Evolutionary conservation across 2,888 invertebrate species (phyloP), one percentile per base, ranked within the genome.

Genomic region (Stenodera caucasica): DNA sequence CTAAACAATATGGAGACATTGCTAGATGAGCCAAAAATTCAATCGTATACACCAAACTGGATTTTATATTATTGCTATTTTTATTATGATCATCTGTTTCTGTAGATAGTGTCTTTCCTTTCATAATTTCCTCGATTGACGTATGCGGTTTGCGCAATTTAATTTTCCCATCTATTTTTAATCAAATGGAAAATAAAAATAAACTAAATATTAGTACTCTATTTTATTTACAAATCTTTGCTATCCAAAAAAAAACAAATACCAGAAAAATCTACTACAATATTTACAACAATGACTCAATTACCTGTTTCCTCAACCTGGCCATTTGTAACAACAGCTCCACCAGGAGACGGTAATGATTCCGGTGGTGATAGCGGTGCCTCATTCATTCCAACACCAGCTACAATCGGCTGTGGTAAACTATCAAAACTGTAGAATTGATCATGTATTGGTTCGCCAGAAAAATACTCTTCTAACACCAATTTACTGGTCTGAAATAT

Each of bases 381-480:
- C 50, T 70, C 64, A 0, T 65, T 60, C 51, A 71, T 58, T 57
- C 78, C 76, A 56, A 68, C 68, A 55, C 72, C 72, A 7, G 73
- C 57, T 12, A 74, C 60, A 37, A 75, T 74, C 2, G 77, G 75
- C 53, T 79, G 79, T 9, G 81, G 80, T 54, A 81, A 67, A 65
- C 78, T 80, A 55, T 81, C 81, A 60, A 80, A 80, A 67, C 78
- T 80, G 65, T 78, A 80, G 66, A 81, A 81, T 57, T 80, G 79
- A 0, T 80, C 80, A 61, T 80, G 78, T 21, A 81, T 75, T 12
- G 80, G 79, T 64, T 80, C 80, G 9, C 81, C 81, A 15, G 80
- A 80, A 64, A 94, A 94, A 81, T 92, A 92, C 81, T 94, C 93
- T 78, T 94, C 94, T 73, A 95, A 82, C 69, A 94, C 90, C 73